Conservation (phyloP, 1,140 invertebrate genomes). For the Pseudomyrmex pallidus region DNA sequence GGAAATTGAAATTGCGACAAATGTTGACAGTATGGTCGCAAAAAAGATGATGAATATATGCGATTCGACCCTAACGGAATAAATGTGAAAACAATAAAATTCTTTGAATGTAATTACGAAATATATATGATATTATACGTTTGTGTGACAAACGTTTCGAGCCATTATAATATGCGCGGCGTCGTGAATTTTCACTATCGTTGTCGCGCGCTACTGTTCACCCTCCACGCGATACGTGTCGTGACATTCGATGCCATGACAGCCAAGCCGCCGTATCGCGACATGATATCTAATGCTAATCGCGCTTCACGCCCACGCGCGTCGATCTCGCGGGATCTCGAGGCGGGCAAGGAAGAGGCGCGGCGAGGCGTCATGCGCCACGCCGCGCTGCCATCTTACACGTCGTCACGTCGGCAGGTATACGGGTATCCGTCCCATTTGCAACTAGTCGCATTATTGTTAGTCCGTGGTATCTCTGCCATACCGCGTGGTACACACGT, state of each 20-base stretch:
- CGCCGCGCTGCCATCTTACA: slow-evolving; percentile 65
- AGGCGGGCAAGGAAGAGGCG: background rate
- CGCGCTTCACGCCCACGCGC: slow-evolving; percentile 22
- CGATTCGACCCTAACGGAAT: background rate
- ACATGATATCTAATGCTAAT: slow-evolving; percentile 38
- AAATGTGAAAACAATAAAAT: background rate
- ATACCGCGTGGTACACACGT: slow-evolving; percentile 69
- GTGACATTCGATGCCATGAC: slow-evolving; percentile 7
- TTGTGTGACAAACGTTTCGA: background rate
- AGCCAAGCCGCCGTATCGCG: slow-evolving; percentile 11
- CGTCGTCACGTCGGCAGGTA: slow-evolving; percentile 70
- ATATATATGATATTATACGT: background rate
- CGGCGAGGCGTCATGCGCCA: slow-evolving; percentile 2
- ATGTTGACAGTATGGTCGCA: background rate
- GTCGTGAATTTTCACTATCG: slow-evolving; percentile 21
- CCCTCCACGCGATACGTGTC: background rate
- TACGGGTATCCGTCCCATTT: slow-evolving; percentile 75
- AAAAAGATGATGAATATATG: background rate
- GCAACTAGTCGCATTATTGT: slow-evolving; percentile 76
- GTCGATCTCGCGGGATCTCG: slow-evolving; percentile 47
- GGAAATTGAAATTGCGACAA: background rate
- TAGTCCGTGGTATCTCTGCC: slow-evolving; percentile 74
- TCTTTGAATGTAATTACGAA: background rate
- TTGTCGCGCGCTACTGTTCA: background rate
- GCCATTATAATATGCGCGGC: background rate